phyloP scores from a whole-genome alignment of 2,113 vertebrate genomes.

The Acanthisitta chloris region DNA sequence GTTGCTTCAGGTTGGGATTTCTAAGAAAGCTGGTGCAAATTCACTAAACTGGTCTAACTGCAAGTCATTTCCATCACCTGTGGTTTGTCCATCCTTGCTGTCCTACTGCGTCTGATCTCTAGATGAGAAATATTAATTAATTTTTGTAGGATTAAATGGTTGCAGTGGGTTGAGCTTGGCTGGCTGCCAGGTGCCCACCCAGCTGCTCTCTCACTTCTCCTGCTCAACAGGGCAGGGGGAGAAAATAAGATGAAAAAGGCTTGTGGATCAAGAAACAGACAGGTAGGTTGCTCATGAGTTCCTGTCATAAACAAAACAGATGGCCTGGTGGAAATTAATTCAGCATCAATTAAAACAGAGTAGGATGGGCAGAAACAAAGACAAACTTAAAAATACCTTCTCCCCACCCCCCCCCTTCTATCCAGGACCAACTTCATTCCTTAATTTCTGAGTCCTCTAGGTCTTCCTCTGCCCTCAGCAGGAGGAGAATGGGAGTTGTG shows the following conservation, averaged over 20 bases:
- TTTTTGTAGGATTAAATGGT: background rate
- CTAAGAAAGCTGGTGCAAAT: background rate
- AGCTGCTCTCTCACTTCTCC: background rate
- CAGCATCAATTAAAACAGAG: background rate
- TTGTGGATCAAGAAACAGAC: background rate
- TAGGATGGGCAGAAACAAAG: background rate
- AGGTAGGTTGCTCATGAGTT: background rate
- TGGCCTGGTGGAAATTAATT: background rate
- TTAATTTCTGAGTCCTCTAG: background rate
- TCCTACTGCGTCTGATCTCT: background rate
- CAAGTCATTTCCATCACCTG: background rate
- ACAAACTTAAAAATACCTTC: background rate
- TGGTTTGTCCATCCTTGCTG: background rate
- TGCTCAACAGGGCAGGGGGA: background rate
- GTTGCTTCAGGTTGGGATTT: background rate
- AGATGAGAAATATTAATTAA: background rate
- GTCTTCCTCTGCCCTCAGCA: background rate
- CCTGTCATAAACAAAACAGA: background rate
- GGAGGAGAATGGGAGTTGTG: background rate
- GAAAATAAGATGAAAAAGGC: background rate
- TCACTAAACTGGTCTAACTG: background rate
- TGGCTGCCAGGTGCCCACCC: background rate
- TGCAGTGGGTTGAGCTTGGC: background rate
- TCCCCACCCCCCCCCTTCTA: background rate
- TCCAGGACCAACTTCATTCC: background rate